Evolutionary conservation across 2,113 vertebrate species (phyloP).

Genomic region (Herpailurus yagouaroundi): DNA sequence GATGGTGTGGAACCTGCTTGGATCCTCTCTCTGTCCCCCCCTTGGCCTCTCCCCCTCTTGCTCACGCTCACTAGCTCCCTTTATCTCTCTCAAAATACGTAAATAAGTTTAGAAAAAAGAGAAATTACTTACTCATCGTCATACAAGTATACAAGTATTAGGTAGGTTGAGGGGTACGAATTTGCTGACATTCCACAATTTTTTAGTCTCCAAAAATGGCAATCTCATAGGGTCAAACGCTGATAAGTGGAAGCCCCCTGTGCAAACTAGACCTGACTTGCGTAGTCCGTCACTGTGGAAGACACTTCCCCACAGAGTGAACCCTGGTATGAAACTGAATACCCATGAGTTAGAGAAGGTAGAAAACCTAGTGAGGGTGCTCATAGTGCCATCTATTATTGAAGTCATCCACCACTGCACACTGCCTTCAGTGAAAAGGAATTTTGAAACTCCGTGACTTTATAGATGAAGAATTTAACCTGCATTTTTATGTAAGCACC

Average conservation of each 20-base stretch:
- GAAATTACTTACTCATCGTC: neutral
- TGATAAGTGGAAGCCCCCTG: neutral
- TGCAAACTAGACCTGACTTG: neutral
- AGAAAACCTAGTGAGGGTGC: neutral
- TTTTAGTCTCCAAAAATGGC: neutral
- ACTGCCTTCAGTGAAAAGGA: neutral
- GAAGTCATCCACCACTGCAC: neutral
- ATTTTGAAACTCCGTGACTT: neutral
- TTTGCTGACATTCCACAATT: neutral
- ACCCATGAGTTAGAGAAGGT: neutral
- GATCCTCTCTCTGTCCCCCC: no score
- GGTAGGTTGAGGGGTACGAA: neutral
- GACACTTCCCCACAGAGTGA: neutral
- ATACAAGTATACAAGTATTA: neutral
- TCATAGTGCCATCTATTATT: neutral
- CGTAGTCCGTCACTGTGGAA: neutral
- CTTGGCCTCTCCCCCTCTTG: no score
- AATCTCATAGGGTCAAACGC: neutral
- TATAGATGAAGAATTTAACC: constrained; percentile 27
- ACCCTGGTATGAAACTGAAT: neutral
- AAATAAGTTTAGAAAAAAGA: neutral
- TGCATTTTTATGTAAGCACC: constrained; percentile 16
- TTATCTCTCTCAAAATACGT: no score
- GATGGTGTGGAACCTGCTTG: no score
- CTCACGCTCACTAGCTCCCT: accelerated